Evolutionary conservation across 2,113 vertebrate genomes (phyloP), one percentile per base, ranked within the genome.

Genomic region (Alces alces): DNA sequence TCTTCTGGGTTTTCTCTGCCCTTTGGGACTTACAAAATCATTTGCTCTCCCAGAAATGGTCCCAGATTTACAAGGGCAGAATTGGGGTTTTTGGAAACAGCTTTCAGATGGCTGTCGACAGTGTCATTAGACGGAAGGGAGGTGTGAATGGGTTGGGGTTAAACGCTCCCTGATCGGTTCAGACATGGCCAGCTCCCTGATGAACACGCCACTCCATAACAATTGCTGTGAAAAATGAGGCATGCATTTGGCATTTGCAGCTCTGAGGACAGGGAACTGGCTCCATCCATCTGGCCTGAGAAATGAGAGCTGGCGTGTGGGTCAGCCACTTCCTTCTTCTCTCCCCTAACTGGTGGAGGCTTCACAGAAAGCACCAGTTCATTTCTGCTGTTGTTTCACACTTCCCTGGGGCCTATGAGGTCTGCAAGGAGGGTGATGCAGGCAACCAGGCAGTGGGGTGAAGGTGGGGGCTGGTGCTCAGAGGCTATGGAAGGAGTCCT

Each of bases 1-100:
- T 1, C 0, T 14, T 80, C 36, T 1, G 13, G 57, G 89, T 94
- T 91, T 17, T 0, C 88, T 96, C 90, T 92, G 86, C 43, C 80
- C 83, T 80, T 64, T 30, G 33, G 5, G 12, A 15, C 84, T 90
- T 85, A 47, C 16, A 16, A 5, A 43, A 17, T 3, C 1, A 0
- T 14, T 50, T 30, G 0, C 17, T 6, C 57, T 60, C 86, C 89
- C 79, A 54, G 86, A 89, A 92, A 86, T 85, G 76, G 58, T 33
- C 91, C 36, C 76, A 36, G 60, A 30, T 60, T 88, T 64, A n/a
- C 52, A 21, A 78, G 86, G 89, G 82, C 25, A 33, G 93, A 66
- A 19, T 16, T 23, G 50, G 58, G 93, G 76, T 76, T 90, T 76
- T 90, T 86, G 88, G 39, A 96, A 96, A 95, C 93, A 64, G 96